Evolutionary conservation across 2,888 invertebrate species (phyloP), one percentile per base, ranked within the genome.

Genomic region (Proisotoma minuta): DNA sequence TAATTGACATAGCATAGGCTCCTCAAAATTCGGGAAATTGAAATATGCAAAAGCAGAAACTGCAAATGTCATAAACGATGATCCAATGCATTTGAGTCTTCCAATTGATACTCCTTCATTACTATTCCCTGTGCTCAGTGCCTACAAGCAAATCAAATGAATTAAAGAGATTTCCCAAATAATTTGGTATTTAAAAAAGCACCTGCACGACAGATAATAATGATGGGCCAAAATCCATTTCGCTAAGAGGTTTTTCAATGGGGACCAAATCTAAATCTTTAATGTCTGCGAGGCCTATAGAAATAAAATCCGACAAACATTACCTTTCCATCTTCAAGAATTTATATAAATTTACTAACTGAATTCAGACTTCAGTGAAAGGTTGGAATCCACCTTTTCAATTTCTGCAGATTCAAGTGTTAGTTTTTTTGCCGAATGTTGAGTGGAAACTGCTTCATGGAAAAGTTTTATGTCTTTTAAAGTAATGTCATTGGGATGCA

Each of bases 401-500:
- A 23, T 22, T 12, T 43, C 43, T 15, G 18, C 43, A 5, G 43
- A 43, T n/a, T 43, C 4, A 5, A 43, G 43, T 18, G 52, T 52
- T 26, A 62, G 43, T 48, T 58, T 62, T 23, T 58, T 62, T 28
- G 62, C 62, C 3, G 62, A 27, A 49, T 57, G 58, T 26, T 62
- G 62, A 23, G 24, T 34, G 18, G 58, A 58, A 4, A 62, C 62
- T n/a, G 62, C 62, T 53, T 58, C 58, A 26, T 62, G 62, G 22
- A 62, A 62, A 15, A 62, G 24, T 27, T 48, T 18, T 1, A 62
- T 53, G 20, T 58, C 53, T 39, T 57, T 49, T 2, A 4, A 1
- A 4, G 58, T 62, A n/a, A 62, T 62, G 43, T 58, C 43, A 24
- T 62, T 62, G 20, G 62, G 62, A 53, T 62, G 62, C 8, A 62